Evolutionary conservation across 2,113 vertebrate genomes (phyloP).

Genomic region (Sialia sialis): DNA sequence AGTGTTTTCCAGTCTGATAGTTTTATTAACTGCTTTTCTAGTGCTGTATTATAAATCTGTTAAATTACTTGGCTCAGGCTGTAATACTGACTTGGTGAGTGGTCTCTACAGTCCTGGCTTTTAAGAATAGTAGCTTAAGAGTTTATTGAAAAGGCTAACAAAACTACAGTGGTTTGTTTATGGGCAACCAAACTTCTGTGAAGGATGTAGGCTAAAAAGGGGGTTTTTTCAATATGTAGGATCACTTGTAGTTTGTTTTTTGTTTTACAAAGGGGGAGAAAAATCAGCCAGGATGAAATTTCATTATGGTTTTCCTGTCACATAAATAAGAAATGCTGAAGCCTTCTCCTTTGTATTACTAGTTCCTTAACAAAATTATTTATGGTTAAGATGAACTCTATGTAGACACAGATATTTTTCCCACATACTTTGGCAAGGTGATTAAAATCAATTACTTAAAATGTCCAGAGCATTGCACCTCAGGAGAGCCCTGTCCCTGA

Average conservation of each 20-base stretch:
- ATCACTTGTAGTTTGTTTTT: background rate
- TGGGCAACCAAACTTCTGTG: background rate
- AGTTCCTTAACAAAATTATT: background rate
- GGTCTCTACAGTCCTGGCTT: background rate
- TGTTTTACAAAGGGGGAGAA: background rate
- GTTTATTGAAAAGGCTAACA: background rate
- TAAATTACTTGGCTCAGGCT: background rate
- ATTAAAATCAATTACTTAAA: background rate
- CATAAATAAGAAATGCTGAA: background rate
- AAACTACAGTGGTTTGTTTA: background rate
- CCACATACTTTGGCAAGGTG: background rate
- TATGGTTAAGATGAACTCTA: background rate
- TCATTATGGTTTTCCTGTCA: background rate
- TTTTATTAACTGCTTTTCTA: constrained; percentile 10
- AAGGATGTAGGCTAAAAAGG: background rate
- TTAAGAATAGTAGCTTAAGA: background rate
- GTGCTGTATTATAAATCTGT: background rate
- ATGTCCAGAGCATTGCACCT: background rate
- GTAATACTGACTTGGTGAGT: background rate
- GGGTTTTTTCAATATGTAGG: background rate
- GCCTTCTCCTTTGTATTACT: background rate
- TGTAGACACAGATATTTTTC: background rate
- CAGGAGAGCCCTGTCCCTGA: background rate
- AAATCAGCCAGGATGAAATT: background rate
- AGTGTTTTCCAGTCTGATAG: background rate